Conservation (phyloP, 2,113 vertebrate genomes). For the Ranitomeya imitator region DNA sequence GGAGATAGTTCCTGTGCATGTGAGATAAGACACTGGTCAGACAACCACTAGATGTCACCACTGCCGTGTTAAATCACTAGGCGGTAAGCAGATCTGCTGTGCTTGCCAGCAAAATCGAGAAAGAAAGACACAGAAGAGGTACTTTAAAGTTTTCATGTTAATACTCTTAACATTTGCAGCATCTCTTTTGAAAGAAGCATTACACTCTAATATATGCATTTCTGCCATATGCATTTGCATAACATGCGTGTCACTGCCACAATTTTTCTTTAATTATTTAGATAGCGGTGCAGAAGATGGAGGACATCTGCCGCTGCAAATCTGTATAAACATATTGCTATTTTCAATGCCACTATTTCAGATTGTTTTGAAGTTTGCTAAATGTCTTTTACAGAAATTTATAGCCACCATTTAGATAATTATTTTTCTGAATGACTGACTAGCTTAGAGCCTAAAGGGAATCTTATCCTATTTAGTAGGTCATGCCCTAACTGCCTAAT, state of each 20-base stretch:
- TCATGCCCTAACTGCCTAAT: conserved; percentile 48
- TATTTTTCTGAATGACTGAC: conserved; percentile 48
- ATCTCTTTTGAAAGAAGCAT: conserved; percentile 10
- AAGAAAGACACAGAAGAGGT: not conserved
- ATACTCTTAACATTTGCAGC: conserved; percentile 9
- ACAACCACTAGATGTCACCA: conserved; percentile 54
- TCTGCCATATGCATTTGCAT: conserved; percentile 33
- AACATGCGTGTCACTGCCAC: conserved; percentile 16
- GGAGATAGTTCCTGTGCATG: not conserved
- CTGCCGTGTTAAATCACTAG: conserved; percentile 29
- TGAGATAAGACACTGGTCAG: not conserved
- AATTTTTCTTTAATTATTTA: conserved; percentile 28
- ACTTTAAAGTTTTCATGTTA: not conserved
- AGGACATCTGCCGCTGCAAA: conserved; percentile 23
- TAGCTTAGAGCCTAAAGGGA: conserved; percentile 34
- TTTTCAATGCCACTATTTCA: conserved; percentile 18
- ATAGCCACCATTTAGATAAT: conserved; percentile 33
- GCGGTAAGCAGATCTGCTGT: not conserved
- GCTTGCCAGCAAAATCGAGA: not conserved
- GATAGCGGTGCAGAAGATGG: not conserved
- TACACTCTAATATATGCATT: conserved; percentile 35
- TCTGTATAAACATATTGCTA: conserved; percentile 17
- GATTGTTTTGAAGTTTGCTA: conserved; percentile 18
- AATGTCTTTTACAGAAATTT: conserved; percentile 23
- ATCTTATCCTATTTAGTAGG: conserved; percentile 48